phyloP scores from a whole-genome alignment of 2,113 vertebrate species.

The Sus scrofa region T2T-Sscrofa CM000826.6:24247001-24247500 shows the following conservation, averaged over 20 bases:
- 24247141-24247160: not conserved
- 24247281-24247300: constrained; percentile 45
- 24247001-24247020: constrained; percentile 85
- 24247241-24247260: not conserved
- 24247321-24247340: constrained; percentile 50
- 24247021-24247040: constrained; percentile 13
- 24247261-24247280: constrained; percentile 35
- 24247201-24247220: accelerated
- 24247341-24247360: constrained; percentile 4
- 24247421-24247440: constrained; percentile 53
- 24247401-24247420: constrained; percentile 28
- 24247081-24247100: not conserved
- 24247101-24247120: constrained; percentile 29
- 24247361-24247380: not conserved
- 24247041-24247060: constrained; percentile 75
- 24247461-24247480: too few relatives aligned
- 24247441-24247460: too few relatives aligned
- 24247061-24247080: constrained; percentile 82
- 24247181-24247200: not conserved
- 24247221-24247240: not conserved
- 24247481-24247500: too few relatives aligned
- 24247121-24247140: not conserved
- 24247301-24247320: constrained; percentile 15
- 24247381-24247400: constrained; percentile 31
- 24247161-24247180: not conserved